These are phyloP conservation scores for Cromileptes altivelis DNA, from an alignment of 2,113 vertebrate genomes.

Conservation along the genomic window DNA sequence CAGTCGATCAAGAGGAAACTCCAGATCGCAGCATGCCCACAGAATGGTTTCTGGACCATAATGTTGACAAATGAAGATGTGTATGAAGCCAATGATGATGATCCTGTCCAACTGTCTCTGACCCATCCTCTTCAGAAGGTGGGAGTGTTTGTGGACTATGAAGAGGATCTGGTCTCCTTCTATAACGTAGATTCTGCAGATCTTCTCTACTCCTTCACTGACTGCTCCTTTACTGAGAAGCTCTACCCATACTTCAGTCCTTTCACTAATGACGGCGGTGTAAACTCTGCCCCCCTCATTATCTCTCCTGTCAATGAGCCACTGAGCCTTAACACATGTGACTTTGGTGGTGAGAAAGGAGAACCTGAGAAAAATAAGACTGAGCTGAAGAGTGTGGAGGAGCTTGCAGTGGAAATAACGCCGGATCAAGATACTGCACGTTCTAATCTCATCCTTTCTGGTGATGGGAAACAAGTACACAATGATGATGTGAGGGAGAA, in stretches of 20 bases:
- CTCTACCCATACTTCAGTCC: too few relatives aligned
- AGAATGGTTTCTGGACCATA: neutral
- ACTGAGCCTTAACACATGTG: neutral
- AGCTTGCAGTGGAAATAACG: neutral
- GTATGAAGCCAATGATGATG: neutral
- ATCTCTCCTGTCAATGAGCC: too few relatives aligned
- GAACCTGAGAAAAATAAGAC: neutral
- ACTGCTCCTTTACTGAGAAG: too few relatives aligned
- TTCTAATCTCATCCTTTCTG: neutral
- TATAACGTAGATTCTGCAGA: too few relatives aligned
- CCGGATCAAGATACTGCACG: conserved; percentile 15
- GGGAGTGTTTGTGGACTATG: too few relatives aligned
- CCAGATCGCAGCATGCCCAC: neutral
- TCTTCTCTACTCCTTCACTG: too few relatives aligned
- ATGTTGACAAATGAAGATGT: neutral
- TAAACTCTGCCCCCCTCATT: too few relatives aligned
- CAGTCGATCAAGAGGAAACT: neutral
- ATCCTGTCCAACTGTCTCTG: too few relatives aligned
- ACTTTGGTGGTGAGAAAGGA: neutral
- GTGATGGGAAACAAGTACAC: neutral
- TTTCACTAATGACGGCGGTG: too few relatives aligned
- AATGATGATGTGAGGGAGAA: neutral
- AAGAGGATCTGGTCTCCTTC: too few relatives aligned
- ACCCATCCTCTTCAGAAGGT: too few relatives aligned
- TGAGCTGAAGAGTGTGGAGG: neutral